phyloP scores from a whole-genome alignment of 1,140 invertebrate species.

The Stenopsyche tienmushanensis region DNA sequence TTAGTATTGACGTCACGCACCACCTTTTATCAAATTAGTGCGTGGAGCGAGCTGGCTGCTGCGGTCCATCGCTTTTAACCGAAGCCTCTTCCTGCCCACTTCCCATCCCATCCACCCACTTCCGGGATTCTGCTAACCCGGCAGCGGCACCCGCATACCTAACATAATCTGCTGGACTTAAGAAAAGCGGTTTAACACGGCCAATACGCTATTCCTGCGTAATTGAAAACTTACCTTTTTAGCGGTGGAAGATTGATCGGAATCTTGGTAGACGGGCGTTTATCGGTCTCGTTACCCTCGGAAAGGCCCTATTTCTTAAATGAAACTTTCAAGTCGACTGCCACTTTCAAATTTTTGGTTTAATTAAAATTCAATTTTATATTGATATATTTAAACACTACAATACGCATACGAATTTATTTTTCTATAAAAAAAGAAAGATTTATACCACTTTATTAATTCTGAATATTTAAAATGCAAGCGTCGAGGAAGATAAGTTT shows the following conservation, averaged over 20 bases:
- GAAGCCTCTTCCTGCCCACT: not conserved
- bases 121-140: not conserved
- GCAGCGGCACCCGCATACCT: not conserved
- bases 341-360: no score
- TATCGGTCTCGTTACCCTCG: no score
- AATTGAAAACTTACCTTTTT: conserved; percentile 28
- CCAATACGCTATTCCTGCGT: not conserved
- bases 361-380: no score
- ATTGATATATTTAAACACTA: no score
- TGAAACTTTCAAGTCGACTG: no score
- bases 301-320: no score
- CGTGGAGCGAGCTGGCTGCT: conserved; percentile 12
- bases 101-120: not conserved
- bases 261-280: no score
- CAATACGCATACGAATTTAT: no score
- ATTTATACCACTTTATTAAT: no score
- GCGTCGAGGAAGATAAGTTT: no score
- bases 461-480: no score
- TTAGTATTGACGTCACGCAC: conserved; percentile 32
- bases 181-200: conserved; percentile 19
- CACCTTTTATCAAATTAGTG: conserved; percentile 35
- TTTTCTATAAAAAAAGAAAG: no score
- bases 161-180: conserved; percentile 14
- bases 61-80: conserved; percentile 32
- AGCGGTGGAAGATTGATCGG: conserved; percentile 10